These are phyloP conservation scores for Notodonta dromedarius DNA, from an alignment of 2,888 invertebrate species.

Conservation along the genomic window DNA sequence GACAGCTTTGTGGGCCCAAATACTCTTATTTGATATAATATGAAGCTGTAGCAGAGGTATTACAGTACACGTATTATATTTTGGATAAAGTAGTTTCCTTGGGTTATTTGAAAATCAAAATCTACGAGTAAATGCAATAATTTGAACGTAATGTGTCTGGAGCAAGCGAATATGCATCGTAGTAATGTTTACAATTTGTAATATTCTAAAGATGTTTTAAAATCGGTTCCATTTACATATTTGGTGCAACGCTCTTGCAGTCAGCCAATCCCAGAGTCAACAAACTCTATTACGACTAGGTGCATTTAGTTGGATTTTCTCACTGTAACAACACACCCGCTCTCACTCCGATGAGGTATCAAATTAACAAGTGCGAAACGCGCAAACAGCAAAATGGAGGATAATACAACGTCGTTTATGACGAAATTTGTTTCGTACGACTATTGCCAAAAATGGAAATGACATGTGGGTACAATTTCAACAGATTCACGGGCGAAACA, in stretches of 20 bases:
- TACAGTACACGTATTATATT: too few relatives aligned
- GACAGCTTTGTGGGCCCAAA: conserved; percentile 19
- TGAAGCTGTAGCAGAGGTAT: too few relatives aligned
- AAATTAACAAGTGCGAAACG: conserved; percentile 21
- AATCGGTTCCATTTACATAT: conserved; percentile 4
- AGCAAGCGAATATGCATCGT: not conserved
- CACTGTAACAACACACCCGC: not conserved
- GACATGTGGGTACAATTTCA: conserved; percentile 40
- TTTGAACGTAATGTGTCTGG: not conserved
- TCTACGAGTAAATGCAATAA: too few relatives aligned
- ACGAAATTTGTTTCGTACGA: conserved; percentile 27
- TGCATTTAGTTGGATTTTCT: not conserved
- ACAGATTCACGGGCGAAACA: conserved; percentile 51
- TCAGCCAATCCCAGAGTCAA: conserved; percentile 2
- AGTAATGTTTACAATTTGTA: conserved; percentile 2
- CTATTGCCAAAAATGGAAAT: conserved; percentile 41
- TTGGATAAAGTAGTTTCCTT: too few relatives aligned
- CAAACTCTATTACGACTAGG: conserved; percentile 1
- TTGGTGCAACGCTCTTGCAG: not conserved
- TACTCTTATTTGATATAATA: not conserved
- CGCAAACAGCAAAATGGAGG: not conserved
- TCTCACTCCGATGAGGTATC: not conserved
- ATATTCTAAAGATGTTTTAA: conserved; percentile 4
- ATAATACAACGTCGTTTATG: conserved; percentile 27
- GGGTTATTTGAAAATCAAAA: too few relatives aligned